Conservation (phyloP, 2,113 vertebrate species). For the Balaenoptera acutorostrata region DNA sequence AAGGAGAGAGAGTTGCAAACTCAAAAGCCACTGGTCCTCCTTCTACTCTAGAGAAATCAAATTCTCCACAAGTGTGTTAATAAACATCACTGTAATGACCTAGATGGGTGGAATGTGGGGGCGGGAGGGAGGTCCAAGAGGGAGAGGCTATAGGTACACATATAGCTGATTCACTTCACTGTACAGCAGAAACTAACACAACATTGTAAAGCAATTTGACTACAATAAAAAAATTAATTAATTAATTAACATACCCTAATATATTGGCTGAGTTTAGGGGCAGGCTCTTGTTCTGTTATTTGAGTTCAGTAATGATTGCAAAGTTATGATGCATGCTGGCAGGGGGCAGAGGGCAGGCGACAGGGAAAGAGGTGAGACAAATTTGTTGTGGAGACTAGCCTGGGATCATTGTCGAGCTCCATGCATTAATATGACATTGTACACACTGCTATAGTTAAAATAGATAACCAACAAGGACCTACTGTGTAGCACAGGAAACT, state of each 20-base stretch:
- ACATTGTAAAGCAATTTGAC: no score
- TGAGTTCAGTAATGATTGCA: neutral
- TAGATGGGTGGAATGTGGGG: no score
- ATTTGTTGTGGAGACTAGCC: neutral
- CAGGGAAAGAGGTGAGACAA: neutral
- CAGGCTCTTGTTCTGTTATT: neutral
- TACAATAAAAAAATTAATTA: no score
- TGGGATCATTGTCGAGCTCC: neutral
- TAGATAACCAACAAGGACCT: neutral
- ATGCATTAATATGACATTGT: neutral
- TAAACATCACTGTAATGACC: neutral
- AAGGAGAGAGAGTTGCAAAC: neutral
- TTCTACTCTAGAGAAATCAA: neutral
- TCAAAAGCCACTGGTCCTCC: neutral
- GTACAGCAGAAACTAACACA: no score
- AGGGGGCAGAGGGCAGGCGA: rapidly evolving
- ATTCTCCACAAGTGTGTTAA: neutral
- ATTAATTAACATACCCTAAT: neutral
- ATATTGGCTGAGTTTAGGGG: neutral
- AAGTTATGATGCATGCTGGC: rapidly evolving
- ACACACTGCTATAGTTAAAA: neutral
- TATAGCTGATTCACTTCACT: no score
- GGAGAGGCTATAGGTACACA: no score
- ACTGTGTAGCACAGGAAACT: neutral
- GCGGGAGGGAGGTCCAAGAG: no score